Evolutionary conservation across 2,888 invertebrate species (phyloP), one percentile per base, ranked within the genome.

Genomic region (Oscheius sp.): DNA sequence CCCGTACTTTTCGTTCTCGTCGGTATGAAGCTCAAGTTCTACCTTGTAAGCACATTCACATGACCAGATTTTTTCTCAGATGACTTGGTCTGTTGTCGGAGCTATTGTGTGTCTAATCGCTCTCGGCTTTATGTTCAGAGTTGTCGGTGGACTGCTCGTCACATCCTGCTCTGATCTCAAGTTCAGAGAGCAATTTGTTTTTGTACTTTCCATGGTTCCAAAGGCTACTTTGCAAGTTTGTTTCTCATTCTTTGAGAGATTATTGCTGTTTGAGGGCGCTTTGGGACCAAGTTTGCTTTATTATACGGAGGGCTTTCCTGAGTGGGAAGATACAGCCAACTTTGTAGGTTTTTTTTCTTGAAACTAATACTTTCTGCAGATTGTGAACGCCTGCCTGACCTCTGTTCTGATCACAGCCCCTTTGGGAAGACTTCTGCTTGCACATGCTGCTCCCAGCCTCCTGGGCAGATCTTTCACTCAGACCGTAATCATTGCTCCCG

Each of bases 321-420:
- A 79, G 29, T 59, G 74, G n/a, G 42, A 58, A 9, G 70, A 78
- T 9, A 57, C 75, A 50, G 78, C 75, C 0, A 74, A 74, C 58
- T 35, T 80, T 60, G 80, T 78, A 29, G 37, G 65, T 50, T 68
- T 10, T 4, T 1, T 57, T 70, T 21, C 21, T 11, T 32, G 9
- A 2, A 70, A 9, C n/a, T 0, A 55, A 57, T 13, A 10, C 57
- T 55, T 10, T 53, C 13, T 72, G 4, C 53, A 72, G 72, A n/a
- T 72, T 2, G 51, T 72, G 9, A 37, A 47, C 13, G 62, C 72
- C 10, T 42, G 32, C n/a, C 71, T 81, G 32, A 51, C 79, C 1
- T 66, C 75, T 33, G 76, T 78, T 47, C 47, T 81, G 9, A 51
- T 81, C 7, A 81, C 81, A 2, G 79, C 81, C 11, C 81, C 81